Evolutionary conservation across 2,888 invertebrate genomes (phyloP).

Genomic region (Nebria salina): DNA sequence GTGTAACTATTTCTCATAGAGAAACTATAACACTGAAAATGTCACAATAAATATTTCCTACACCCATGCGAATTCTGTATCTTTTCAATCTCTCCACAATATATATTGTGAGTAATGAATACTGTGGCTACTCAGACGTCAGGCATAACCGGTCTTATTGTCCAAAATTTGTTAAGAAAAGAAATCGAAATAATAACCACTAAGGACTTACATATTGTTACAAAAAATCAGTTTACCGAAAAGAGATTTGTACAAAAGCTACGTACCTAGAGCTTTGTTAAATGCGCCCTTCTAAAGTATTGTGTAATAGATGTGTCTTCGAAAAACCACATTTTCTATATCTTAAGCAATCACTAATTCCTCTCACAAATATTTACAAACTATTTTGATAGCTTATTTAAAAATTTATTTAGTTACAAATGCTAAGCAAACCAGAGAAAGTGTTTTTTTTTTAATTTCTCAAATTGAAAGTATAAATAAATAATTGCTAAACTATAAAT

Average conservation of each 20-base stretch:
- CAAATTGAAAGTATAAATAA: too few relatives aligned
- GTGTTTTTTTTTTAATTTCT: too few relatives aligned
- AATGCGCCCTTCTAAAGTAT: not conserved
- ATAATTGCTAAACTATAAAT: too few relatives aligned
- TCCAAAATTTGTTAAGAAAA: constrained; percentile 6
- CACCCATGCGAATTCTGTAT: not conserved
- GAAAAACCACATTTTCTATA: not conserved
- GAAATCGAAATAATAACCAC: not conserved
- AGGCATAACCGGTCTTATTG: constrained; percentile 23
- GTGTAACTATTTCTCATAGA: not conserved
- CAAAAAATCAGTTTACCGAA: constrained; percentile 20
- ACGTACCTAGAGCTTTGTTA: not conserved
- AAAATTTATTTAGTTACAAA: not conserved
- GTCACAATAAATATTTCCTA: constrained; percentile 28
- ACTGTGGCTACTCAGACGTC: not conserved
- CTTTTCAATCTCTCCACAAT: constrained; percentile 2
- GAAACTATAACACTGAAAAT: constrained; percentile 3
- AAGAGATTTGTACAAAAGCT: not conserved
- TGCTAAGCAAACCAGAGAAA: too few relatives aligned
- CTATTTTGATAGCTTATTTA: not conserved
- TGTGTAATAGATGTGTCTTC: not conserved
- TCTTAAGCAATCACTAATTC: not conserved
- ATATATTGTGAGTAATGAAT: not conserved
- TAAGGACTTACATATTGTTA: not conserved
- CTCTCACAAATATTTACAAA: not conserved